These are phyloP conservation scores for Epinotia nisella DNA, from an alignment of 2,888 invertebrate species.

Conservation along the genomic window DNA sequence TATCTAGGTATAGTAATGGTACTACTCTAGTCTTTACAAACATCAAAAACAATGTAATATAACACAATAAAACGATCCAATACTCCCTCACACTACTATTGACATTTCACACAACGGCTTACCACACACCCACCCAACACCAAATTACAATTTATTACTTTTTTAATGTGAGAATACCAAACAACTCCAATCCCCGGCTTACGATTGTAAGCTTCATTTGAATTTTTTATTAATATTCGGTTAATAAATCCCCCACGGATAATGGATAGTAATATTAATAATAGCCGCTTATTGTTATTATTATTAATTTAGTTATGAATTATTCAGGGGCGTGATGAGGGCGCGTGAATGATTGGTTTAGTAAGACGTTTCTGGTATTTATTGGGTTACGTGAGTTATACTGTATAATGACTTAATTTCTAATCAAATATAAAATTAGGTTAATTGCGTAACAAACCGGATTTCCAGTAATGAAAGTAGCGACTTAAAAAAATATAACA, in stretches of 20 bases:
- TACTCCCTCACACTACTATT: slow-evolving; percentile 53
- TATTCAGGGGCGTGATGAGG: slow-evolving; percentile 64
- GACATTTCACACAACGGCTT: slow-evolving; percentile 67
- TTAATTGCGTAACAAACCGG: not conserved
- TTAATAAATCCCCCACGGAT: slow-evolving; percentile 58
- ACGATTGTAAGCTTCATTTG: slow-evolving; percentile 77
- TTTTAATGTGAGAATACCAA: slow-evolving; percentile 72
- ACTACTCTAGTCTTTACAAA: not conserved
- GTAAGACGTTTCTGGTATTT: slow-evolving; percentile 26
- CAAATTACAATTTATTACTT: slow-evolving; percentile 58
- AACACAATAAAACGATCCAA: slow-evolving; percentile 29
- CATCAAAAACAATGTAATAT: slow-evolving; percentile 17
- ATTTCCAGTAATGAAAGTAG: not conserved
- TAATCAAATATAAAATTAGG: not conserved
- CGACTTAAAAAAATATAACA: too few species aligned
- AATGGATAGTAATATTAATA: slow-evolving; percentile 50
- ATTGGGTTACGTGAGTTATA: slow-evolving; percentile 25
- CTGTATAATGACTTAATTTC: slow-evolving; percentile 15
- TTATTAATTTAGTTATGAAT: slow-evolving; percentile 81
- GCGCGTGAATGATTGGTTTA: slow-evolving; percentile 41
- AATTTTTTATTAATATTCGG: slow-evolving; percentile 80
- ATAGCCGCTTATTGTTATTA: slow-evolving; percentile 68
- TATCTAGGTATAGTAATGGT: too few species aligned
- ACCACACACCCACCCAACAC: slow-evolving; percentile 56
- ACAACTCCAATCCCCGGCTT: slow-evolving; percentile 72